Evolutionary conservation across 2,888 invertebrate genomes (phyloP), one percentile per base, ranked within the genome.

Genomic region (Branchipolynoe longqiensis): DNA sequence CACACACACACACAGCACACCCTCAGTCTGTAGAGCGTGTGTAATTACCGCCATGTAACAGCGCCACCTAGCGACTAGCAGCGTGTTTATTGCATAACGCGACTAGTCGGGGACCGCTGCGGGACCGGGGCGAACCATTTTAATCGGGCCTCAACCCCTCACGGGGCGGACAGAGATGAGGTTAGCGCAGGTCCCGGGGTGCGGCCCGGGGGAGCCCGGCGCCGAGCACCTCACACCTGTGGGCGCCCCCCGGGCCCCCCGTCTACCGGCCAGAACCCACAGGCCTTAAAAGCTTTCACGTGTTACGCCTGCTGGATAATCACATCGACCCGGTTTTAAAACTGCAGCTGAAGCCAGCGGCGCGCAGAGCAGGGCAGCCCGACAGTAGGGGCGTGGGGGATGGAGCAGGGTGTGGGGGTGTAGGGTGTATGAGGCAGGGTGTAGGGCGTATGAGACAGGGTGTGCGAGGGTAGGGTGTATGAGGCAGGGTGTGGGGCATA

Each of bases 251-350:
- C 28, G 31, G 69, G 69, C 36, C 69, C 69, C 69, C 14, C n/a
- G n/a, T n/a, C n/a, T n/a, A n/a, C n/a, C n/a, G n/a, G n/a, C 69
- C 18, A 12, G 69, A 22, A 69, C 36, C 69, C 38, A 12, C 36
- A n/a, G 38, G 69, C 38, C 69, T 69, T 69, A 69, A 69, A 69
- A 69, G 69, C 69, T 69, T 69, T 69, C 69, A 69, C 69, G 69
- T 69, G 69, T 69, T 69, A 69, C 69, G 69, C 36, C 69, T 38
- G 4, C 14, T 33, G 36, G 69, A 69, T 69, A 69, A 69, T 69
- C 38, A 69, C 69, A 69, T 69, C 33, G 69, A 69, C 69, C 38
- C 69, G 12, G 62, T 4, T 62, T 2, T 62, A 62, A 62, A n/a
- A n/a, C n/a, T n/a, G n/a, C n/a, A n/a, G n/a, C n/a, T n/a, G n/a